Evolutionary conservation across 2,797 vertebrate species (phyloP), one percentile per base, ranked within the genome.

Genomic region (Sciurus vulgaris): DNA sequence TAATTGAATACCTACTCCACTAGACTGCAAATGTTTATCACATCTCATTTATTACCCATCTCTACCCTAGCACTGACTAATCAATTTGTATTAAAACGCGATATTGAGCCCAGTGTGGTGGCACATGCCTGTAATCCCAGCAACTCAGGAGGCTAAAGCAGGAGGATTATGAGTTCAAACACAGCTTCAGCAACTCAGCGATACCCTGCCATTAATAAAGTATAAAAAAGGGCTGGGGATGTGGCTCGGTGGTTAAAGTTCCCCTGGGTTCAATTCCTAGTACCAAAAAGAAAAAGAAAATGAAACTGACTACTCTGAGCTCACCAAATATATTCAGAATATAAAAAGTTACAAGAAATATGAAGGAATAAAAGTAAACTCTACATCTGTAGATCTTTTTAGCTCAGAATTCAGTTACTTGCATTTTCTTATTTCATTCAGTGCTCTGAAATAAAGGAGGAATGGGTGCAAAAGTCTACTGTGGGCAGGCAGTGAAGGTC

Each of bases 321-420:
- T 63, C 67, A 91, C 6, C 54, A 65, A 11, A 44, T 73, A 41
- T 35, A 72, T 38, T 89, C 77, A 84, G 20, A 70, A 77, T 44
- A 85, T 9, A 72, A 8, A 24, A 81, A 70, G 59, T 76, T 72
- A 51, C 22, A 69, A 72, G 30, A 51, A 54, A 41, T 35, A 65
- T 41, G 33, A 72, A 86, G 6, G 22, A 77, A n/a, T 59, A 61
- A 15, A 70, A 61, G 67, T 74, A 38, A 79, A 2, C 26, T 73
- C 76, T 10, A 41, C 24, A 56, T 74, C 61, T 90, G 54, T 30
- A 89, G n/a, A 74, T 41, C 38, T 77, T 67, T 63, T 94, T 33
- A 83, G 35, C 56, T 91, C 69, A 63, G 54, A 94, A 94, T 90
- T 89, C 61, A 82, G 3, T 73, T 30, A 59, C 61, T 59, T 49